A percentile compares a stretch with the other conserved stretches of the same genome.
Evolutionary conservation across 35 echinoderm and acorn worm species (phyloP).

Genomic region (Apostichopus californicus): DNA sequence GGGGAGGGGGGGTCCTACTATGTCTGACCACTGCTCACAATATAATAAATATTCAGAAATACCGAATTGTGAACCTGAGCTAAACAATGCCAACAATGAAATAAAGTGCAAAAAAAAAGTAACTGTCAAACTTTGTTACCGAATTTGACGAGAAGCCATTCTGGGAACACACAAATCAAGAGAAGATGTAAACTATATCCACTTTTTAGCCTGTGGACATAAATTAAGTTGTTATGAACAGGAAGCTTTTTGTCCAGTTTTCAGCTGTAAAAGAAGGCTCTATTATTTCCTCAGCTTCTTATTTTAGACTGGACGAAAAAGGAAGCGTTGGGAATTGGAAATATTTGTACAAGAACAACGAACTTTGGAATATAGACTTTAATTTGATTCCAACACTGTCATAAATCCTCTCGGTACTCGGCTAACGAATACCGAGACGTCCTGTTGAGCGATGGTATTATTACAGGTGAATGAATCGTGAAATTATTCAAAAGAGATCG

Average conservation of each 20-base stretch:
- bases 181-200: neutral
- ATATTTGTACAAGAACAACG: slow-evolving; percentile 1
- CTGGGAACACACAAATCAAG: neutral
- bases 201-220: slow-evolving; percentile 4
- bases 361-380: neutral
- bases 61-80: neutral
- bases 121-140: neutral
- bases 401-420: neutral
- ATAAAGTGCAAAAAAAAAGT: neutral
- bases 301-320: neutral
- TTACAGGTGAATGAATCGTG: slow-evolving; percentile 9
- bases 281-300: neutral
- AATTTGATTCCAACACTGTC: neutral
- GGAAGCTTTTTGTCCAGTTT: slow-evolving; percentile 10
- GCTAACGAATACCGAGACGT: neutral
- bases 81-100: neutral
- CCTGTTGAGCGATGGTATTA: neutral
- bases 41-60: too few relatives aligned
- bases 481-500: neutral
- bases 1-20: neutral
- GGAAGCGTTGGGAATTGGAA: slow-evolving; percentile 33
- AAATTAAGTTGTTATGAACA: slow-evolving; percentile 35
- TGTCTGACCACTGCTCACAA: neutral
- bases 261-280: too few relatives aligned
- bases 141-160: neutral